phyloP scores from a whole-genome alignment of 2,888 invertebrate species.

The Protonemura montana region DNA sequence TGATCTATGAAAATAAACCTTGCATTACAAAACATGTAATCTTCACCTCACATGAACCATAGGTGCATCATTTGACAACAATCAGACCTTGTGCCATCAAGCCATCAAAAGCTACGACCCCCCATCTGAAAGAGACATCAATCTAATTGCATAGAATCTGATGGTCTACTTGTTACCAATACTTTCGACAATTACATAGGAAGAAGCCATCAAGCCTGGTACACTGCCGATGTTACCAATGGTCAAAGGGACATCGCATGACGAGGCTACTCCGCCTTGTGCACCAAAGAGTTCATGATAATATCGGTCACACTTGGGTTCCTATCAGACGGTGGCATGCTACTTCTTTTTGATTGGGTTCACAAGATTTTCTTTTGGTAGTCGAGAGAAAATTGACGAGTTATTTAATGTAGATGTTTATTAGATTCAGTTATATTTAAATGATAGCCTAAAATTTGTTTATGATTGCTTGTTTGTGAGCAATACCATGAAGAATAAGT shows the following conservation, averaged over 20 bases:
- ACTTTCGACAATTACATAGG: background rate
- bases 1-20: background rate
- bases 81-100: background rate
- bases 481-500: too few species aligned
- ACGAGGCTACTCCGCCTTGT: background rate
- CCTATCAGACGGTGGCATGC: background rate
- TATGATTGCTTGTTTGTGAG: too few species aligned
- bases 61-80: background rate
- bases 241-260: background rate
- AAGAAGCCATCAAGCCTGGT: background rate
- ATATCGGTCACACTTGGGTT: background rate
- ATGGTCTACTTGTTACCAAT: background rate
- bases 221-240: background rate
- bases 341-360: background rate
- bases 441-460: too few species aligned
- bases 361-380: background rate
- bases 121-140: background rate
- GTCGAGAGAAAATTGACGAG: background rate
- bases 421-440: too few species aligned
- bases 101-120: background rate
- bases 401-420: background rate
- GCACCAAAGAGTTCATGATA: background rate
- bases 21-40: background rate
- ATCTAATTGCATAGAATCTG: background rate
- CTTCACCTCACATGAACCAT: background rate